Evolutionary conservation across 2,797 vertebrate genomes (phyloP), one percentile per base, ranked within the genome.

Genomic region (Chelmon rostratus): DNA sequence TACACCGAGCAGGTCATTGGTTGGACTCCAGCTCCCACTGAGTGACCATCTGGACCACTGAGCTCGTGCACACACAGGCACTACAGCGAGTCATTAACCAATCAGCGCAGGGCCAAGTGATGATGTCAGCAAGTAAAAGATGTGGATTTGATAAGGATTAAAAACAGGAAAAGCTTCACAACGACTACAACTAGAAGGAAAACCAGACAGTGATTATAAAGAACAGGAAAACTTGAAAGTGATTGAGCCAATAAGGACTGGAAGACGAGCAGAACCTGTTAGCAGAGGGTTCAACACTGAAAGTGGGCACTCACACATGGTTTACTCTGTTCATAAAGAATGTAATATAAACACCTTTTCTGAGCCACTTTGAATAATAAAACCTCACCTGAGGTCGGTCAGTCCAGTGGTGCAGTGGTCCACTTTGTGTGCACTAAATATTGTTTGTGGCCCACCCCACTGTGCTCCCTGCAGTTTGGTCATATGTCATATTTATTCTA

Each of bases 21-120:
- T 76, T 33, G 31, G 46, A 35, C 54, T 81, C 68, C 77, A 69
- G 64, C 75, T 77, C 72, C 75, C 58, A 63, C 79, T 69, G 82
- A 74, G 81, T 21, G 42, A 62, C 88, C 88, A 86, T 88, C 86
- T 90, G 86, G 77, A 76, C 72, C 21, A 16, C 59, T 65, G 74
- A 73, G 68, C 46, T 56, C 38, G 6, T 23, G 53, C 56, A 57
- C 28, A 23, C 50, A 68, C 65, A 61, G 8, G 4, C 65, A 38
- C 65, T 33, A 62, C 65, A 42, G 35, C 46, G 54, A 69, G 64
- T 65, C 52, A 62, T 38, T 61, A 35, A 61, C 62, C 70, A 78
- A 66, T 76, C 75, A 44, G 21, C 4, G 33, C 11, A 35, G n/a
- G 28, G 58, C 54, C 54, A 59, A 40, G 23, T 46, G 25, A 42